phyloP scores from a whole-genome alignment of 2,797 vertebrate genomes.

The Thripadectes ignobilis region DNA sequence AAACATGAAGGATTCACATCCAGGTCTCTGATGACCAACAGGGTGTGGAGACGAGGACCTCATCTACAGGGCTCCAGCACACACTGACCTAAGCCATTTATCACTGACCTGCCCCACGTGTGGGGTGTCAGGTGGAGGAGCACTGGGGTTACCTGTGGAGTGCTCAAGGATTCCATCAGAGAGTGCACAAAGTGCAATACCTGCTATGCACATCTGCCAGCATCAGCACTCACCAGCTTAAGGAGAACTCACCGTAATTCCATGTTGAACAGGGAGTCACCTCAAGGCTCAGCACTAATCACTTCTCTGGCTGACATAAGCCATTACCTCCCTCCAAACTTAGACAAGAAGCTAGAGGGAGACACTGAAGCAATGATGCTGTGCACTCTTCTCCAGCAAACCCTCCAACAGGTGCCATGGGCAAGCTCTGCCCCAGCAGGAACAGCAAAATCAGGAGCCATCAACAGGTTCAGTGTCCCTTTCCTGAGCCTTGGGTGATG shows the following conservation, averaged over 20 bases:
- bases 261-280: neutral
- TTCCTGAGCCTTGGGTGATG: neutral
- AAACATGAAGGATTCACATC: neutral
- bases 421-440: neutral
- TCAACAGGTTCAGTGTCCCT: neutral
- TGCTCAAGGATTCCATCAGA: neutral
- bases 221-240: neutral
- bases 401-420: neutral
- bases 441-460: neutral
- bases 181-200: neutral
- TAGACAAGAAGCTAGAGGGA: neutral
- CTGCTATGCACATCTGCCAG: neutral
- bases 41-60: neutral
- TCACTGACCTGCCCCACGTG: fast-evolving
- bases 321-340: conserved; percentile 49
- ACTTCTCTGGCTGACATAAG: conserved; percentile 33
- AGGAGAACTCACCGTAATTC: neutral
- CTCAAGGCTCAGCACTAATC: conserved; percentile 9
- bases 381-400: neutral
- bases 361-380: neutral
- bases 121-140: neutral
- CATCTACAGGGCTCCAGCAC: neutral
- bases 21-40: neutral
- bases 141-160: fast-evolving
- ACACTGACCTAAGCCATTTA: fast-evolving